These are phyloP conservation scores for Pelodytes ibericus DNA, from an alignment of 2,797 vertebrate species.

Conservation along the genomic window DNA sequence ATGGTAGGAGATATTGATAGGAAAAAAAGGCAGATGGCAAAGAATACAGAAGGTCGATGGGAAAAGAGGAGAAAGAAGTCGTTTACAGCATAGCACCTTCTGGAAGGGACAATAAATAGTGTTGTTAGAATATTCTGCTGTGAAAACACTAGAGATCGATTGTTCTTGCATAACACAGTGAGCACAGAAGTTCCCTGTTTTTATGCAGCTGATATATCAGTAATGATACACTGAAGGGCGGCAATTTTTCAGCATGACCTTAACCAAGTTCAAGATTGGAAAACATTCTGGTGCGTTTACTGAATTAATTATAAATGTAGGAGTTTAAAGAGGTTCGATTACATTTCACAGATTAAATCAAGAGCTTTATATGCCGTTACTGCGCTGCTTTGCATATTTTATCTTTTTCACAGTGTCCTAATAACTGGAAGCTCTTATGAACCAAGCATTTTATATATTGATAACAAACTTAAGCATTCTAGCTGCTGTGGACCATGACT, in stretches of 20 bases:
- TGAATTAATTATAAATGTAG: conserved; percentile 29
- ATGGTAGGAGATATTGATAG: conserved; percentile 37
- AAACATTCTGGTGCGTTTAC: conserved; percentile 32
- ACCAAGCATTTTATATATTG: too few relatives aligned
- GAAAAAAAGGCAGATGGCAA: conserved; percentile 17
- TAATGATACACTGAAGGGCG: conserved; percentile 36
- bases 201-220: conserved; percentile 27
- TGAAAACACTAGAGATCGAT: conserved; percentile 33
- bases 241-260: conserved; percentile 25
- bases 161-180: conserved; percentile 33
- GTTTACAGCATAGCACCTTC: conserved; percentile 26
- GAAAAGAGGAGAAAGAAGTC: conserved; percentile 11
- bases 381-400: not conserved
- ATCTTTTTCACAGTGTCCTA: not conserved
- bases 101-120: conserved; percentile 36
- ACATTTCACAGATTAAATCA: not conserved
- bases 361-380: not conserved
- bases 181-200: conserved; percentile 21
- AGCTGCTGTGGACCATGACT: too few relatives aligned
- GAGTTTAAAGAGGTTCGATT: conserved; percentile 25
- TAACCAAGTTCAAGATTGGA: conserved; percentile 38
- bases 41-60: conserved; percentile 18
- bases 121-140: conserved; percentile 24
- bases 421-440: too few relatives aligned
- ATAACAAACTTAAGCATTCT: too few relatives aligned